Percentiles rank a stretch among this genome's conserved stretches.
Conservation (phyloP, 2,888 invertebrate genomes). For the Eurois occulta region DNA sequence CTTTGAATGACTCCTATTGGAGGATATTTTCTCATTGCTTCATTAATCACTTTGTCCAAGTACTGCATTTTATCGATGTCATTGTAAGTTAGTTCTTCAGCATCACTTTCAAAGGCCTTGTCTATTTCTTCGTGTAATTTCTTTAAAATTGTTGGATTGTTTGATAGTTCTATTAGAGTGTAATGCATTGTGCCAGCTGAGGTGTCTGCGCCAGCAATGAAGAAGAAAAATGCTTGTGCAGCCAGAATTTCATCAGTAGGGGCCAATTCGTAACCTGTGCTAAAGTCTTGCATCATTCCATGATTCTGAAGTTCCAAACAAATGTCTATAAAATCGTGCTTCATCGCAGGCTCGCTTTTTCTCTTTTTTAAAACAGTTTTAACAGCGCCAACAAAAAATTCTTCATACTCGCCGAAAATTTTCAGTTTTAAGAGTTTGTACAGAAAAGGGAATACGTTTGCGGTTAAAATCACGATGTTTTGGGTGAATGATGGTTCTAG, state of each 20-base stretch:
- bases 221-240: slow-evolving; percentile 87
- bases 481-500: slow-evolving; percentile 64
- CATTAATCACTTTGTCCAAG: slow-evolving; percentile 81
- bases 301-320: slow-evolving; percentile 79
- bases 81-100: slow-evolving; percentile 75
- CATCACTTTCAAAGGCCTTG: slow-evolving; percentile 68
- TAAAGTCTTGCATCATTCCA: slow-evolving; percentile 75
- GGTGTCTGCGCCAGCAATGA: slow-evolving; percentile 85
- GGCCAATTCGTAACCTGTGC: slow-evolving; percentile 74
- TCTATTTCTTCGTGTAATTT: slow-evolving; percentile 83
- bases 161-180: slow-evolving; percentile 78
- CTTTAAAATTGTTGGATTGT: slow-evolving; percentile 77
- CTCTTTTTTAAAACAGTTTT: slow-evolving; percentile 76
- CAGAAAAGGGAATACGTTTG: slow-evolving; percentile 70
- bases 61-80: slow-evolving; percentile 80
- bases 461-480: slow-evolving; percentile 68
- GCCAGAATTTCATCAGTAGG: slow-evolving; percentile 80
- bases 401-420: slow-evolving; percentile 77
- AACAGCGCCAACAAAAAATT: slow-evolving; percentile 79
- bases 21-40: slow-evolving; percentile 81
- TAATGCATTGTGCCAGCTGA: slow-evolving; percentile 83
- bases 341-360: slow-evolving; percentile 60
- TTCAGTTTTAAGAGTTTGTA: slow-evolving; percentile 73
- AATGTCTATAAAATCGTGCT: slow-evolving; percentile 80
- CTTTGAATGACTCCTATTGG: slow-evolving; percentile 77